Evolutionary conservation across 2,888 invertebrate species (phyloP).

Genomic region (Parnassius smintheus): DNA sequence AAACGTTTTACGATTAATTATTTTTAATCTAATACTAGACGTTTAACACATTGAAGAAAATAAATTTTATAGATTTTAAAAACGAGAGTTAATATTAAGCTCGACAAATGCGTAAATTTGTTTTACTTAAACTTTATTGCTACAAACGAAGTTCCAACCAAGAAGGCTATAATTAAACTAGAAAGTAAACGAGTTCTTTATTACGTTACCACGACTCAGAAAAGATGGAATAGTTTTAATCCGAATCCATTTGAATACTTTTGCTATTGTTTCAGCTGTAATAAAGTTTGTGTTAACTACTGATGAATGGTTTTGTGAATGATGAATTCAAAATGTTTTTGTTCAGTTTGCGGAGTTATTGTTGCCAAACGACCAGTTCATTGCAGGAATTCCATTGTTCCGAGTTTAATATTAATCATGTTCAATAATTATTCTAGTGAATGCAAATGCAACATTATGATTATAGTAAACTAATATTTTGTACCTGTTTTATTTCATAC

Average conservation of each 20-base stretch:
- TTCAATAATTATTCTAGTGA: slow-evolving; percentile 19
- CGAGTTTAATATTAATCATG: slow-evolving; percentile 18
- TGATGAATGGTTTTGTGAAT: background rate
- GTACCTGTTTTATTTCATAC: too few relatives aligned
- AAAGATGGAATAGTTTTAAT: slow-evolving; percentile 1
- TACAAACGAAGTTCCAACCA: too few relatives aligned
- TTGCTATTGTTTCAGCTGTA: slow-evolving; percentile 6
- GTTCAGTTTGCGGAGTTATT: slow-evolving; percentile 8
- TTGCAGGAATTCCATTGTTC: slow-evolving; percentile 14
- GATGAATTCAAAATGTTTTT: slow-evolving; percentile 21
- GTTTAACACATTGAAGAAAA: too few relatives aligned
- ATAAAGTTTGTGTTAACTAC: slow-evolving; percentile 4
- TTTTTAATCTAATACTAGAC: too few relatives aligned
- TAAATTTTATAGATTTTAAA: too few relatives aligned
- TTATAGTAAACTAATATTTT: too few relatives aligned
- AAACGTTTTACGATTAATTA: too few relatives aligned
- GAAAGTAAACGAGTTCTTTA: too few relatives aligned
- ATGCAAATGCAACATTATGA: slow-evolving; percentile 1
- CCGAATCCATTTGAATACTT: slow-evolving; percentile 7
- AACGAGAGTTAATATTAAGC: too few relatives aligned
- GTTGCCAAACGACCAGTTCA: slow-evolving; percentile 12
- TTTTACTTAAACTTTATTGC: too few relatives aligned
- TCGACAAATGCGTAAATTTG: background rate
- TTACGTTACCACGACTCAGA: too few relatives aligned
- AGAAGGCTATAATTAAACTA: too few relatives aligned